Conservation (phyloP, 2,797 vertebrate species). For the Rhinichthys osculus region DNA sequence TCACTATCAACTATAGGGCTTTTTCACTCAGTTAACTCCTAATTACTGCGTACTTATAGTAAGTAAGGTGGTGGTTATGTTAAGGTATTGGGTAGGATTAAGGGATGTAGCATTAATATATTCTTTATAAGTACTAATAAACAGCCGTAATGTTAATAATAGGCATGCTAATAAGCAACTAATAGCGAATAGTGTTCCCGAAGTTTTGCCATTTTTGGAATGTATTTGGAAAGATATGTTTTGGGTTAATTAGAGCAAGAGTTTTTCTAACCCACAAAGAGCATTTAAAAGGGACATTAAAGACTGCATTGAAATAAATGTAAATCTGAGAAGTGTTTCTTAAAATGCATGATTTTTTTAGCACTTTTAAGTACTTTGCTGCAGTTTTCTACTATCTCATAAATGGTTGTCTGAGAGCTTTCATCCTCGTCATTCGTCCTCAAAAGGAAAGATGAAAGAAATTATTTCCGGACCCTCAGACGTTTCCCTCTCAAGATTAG, state of each 20-base stretch:
- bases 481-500: conserved; percentile 37
- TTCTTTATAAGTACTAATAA: neutral
- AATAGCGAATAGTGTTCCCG: too few relatives aligned
- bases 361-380: conserved; percentile 33
- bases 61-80: neutral
- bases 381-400: conserved; percentile 38
- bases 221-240: conserved; percentile 2
- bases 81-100: neutral
- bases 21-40: neutral
- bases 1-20: neutral
- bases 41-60: neutral
- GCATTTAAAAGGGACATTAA: conserved; percentile 41
- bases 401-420: conserved; percentile 44
- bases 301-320: neutral
- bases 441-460: conserved; percentile 49
- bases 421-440: conserved; percentile 45
- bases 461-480: conserved; percentile 29
- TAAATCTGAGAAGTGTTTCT: conserved; percentile 19
- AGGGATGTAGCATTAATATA: neutral
- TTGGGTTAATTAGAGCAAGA: conserved; percentile 25
- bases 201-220: neutral
- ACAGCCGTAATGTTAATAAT: neutral
- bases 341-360: conserved; percentile 34
- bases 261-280: neutral
- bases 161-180: neutral